Evolutionary conservation across 2,113 vertebrate species (phyloP), one percentile per base, ranked within the genome.

Genomic region (Oostethus manadensis): DNA sequence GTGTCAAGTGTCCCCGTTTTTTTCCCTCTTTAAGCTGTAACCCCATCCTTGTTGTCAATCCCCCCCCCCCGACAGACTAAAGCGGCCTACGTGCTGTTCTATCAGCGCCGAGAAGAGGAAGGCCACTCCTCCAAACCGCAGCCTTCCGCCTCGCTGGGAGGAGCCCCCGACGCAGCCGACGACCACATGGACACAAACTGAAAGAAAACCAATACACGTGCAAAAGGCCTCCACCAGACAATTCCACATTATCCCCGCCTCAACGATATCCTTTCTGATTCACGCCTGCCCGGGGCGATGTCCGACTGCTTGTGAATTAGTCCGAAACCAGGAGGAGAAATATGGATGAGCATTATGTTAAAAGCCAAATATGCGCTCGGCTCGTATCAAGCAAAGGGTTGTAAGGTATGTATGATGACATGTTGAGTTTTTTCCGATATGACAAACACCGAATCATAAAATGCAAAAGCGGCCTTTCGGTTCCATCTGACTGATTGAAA

Each of bases 121-220:
- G 76, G 79, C 22, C 80, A 33, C 29, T 33, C 77, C 42, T 64
- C 84, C 64, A 84, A 84, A 56, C 78, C 88, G 60, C 85, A 86
- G 44, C 49, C 87, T n/a, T 83, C 81, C 8, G 88, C 89, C 33
- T 84, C 88, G 1, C 62, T 88, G 40, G 87, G 89, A 35, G 88
- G 86, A 64, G 88, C 87, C 22, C 80, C 87, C 0, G 87, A 84
- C 0, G 75, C 87, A 23, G 89, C 87, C 4, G 92, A 92, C 0
- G 94, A 95, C 26, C 80, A 88, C 89, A 99, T 99, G 97, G 96
- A 99, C 84, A 98, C 93, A 89, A 96, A 97, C 88, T 99, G 89
- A 93, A 29, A 17, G 35, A 73, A 38, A 70, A 33, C 74, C 74
- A 78, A 81, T 69, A 67, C 68, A 82, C 50, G 62, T 84, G 67